A percentile compares a stretch with the other conserved stretches of the same genome.
Conservation (phyloP, 2,888 invertebrate species). For the Phyllotreta cruciferae region DNA sequence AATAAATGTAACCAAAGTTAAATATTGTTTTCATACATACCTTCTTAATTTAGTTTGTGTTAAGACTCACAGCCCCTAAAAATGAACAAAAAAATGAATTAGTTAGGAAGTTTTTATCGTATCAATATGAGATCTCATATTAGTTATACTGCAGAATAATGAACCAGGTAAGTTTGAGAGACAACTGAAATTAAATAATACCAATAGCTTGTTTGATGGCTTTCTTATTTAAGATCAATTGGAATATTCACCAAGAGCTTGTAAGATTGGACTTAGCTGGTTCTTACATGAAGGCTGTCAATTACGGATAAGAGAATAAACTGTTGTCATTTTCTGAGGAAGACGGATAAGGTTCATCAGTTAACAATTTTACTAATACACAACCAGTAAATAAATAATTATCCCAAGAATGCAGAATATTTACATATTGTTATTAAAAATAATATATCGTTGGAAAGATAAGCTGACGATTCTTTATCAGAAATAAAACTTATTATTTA, state of each 20-base stretch:
- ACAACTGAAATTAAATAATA: no score
- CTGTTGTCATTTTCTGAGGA: neutral
- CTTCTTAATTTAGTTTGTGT: constrained; percentile 28
- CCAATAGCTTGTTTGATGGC: no score
- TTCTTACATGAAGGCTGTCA: no score
- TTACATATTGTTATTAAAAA: constrained; percentile 16
- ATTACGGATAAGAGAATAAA: neutral
- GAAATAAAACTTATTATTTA: constrained; percentile 17
- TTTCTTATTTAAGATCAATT: no score
- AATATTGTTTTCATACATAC: constrained; percentile 14
- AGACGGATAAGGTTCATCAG: neutral
- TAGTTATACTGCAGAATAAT: neutral
- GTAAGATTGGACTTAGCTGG: no score
- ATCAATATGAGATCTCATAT: neutral
- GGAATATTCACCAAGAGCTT: no score
- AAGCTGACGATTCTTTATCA: constrained; percentile 15
- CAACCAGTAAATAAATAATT: neutral
- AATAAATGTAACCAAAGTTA: neutral
- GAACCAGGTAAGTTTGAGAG: neutral
- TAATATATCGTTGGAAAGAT: constrained; percentile 5
- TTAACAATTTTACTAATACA: constrained; percentile 5
- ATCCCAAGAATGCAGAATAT: constrained; percentile 12
- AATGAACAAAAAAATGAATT: constrained; percentile 11
- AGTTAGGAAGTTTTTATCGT: no score
- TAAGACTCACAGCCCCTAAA: constrained; percentile 30